Conservation (phyloP, 2,113 vertebrate genomes). For the Baryphthengus martii region DNA sequence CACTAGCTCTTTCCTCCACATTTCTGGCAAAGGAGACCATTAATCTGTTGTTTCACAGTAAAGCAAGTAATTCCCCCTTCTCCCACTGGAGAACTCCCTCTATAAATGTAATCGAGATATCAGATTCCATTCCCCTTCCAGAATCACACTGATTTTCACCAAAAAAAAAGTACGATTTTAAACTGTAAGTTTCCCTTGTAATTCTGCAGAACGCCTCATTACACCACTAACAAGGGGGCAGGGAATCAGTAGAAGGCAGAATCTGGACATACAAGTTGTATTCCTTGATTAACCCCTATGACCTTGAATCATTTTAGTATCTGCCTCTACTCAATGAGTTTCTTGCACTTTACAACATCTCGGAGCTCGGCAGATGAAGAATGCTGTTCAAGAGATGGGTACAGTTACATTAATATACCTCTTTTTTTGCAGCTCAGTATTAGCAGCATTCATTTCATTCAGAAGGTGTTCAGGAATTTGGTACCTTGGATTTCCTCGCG, state of each 20-base stretch:
- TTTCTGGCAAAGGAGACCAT: neutral
- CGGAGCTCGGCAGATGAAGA: neutral
- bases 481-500: constrained; percentile 82
- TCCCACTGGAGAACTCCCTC: neutral
- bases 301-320: neutral
- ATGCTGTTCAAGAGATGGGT: neutral
- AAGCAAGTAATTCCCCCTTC: neutral
- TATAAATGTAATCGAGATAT: neutral
- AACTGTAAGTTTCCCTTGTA: neutral
- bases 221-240: neutral
- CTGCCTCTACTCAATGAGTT: neutral
- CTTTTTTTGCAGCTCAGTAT: constrained; percentile 77
- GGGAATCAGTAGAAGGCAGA: neutral
- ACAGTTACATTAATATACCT: constrained; percentile 72
- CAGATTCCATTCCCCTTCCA: neutral
- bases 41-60: neutral
- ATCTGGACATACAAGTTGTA: fast-evolving
- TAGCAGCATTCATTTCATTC: constrained; percentile 84
- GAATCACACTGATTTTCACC: neutral
- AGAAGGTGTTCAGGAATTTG: constrained; percentile 84
- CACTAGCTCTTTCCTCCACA: neutral
- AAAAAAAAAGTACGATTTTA: neutral
- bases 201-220: neutral
- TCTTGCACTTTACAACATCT: neutral
- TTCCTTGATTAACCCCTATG: neutral